Base-by-base conservation (phyloP, 2,797 vertebrate species). In the Falco cherrug region DNA sequence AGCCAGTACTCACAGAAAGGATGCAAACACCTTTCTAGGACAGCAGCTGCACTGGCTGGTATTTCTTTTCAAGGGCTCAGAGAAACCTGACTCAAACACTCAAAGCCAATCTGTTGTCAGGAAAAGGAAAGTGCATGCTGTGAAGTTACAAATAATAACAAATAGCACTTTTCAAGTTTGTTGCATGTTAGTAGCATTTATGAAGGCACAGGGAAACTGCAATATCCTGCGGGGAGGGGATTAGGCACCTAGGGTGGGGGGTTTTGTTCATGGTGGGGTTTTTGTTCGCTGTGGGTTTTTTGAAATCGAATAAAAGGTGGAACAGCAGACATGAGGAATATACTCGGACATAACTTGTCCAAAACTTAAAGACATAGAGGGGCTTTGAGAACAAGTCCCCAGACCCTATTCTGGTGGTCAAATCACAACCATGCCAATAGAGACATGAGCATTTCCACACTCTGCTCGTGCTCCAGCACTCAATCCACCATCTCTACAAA, bases 261-360 rank as follows among this genome's bases (percentile, higher is more conserved):
- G 54, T 41, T 59, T 60, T 61, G 9, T 5, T 56, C 7, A 4
- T 21, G 13, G 2, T n/a, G 6, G 0, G 1, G 29, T 68, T 47
- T 80, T 80, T n/a, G 15, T 39, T 59, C 57, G 13, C 26, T 68
- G 50, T 37, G 15, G 15, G n/a, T 26, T 16, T 28, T 78, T 71
- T 89, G 45, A 19, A 88, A 48, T 5, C 33, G 13, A 74, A 45
- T 19, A 45, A 18, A 78, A 82, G 22, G 26, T 12, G 4, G 50
- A 76, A 70, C 13, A 87, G 43, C 31, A 51, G 29, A 73, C 19
- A n/a, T 24, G 7, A 76, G 31, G 9, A 80, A 75, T 33, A 25
- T 5, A 70, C 11, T 61, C 45, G 31, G 29, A 59, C 5, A 10
- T n/a, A 79, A 37, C 8, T 31, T 53, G 20, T 73, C 41, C 25